These are phyloP conservation scores for Ommatoiulus sabulosus DNA, from an alignment of 2,888 invertebrate species.

Conservation along the genomic window DNA sequence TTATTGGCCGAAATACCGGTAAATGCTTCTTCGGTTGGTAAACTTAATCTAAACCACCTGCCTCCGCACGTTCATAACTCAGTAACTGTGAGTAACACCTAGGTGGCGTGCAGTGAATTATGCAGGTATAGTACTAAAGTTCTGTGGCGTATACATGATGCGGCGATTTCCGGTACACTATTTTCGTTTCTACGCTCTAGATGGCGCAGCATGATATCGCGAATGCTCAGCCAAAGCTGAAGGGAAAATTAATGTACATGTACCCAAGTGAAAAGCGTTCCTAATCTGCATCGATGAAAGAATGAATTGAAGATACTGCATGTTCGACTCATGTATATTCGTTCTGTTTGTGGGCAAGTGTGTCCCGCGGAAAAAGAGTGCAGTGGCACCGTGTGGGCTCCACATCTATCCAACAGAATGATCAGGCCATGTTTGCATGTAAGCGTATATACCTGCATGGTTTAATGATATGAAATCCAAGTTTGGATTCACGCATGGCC, in stretches of 20 bases:
- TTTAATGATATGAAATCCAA: not conserved
- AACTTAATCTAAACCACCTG: not conserved
- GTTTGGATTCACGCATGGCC: slow-evolving; percentile 28
- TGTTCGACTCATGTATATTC: too few relatives aligned
- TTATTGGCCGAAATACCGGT: not conserved
- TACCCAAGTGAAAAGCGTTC: too few relatives aligned
- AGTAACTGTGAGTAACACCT: not conserved
- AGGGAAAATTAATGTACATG: too few relatives aligned
- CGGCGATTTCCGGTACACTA: not conserved
- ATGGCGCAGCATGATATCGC: not conserved
- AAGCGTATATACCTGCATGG: not conserved
- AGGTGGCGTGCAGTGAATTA: not conserved
- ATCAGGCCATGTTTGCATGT: not conserved
- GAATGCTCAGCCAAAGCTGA: not conserved
- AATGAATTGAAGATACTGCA: too few relatives aligned
- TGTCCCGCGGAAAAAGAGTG: not conserved
- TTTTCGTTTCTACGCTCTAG: not conserved
- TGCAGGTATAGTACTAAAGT: not conserved
- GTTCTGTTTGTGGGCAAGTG: too few relatives aligned
- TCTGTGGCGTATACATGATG: too few relatives aligned
- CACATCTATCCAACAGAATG: not conserved
- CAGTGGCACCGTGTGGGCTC: not conserved
- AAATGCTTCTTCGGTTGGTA: not conserved
- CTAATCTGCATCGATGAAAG: too few relatives aligned
- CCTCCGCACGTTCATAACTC: not conserved